Evolutionary conservation across 30 jellyfish, hydroid and myxozoan species (phyloP), one percentile per base, ranked within the genome.

Genomic region (Turritopsis rubra): DNA sequence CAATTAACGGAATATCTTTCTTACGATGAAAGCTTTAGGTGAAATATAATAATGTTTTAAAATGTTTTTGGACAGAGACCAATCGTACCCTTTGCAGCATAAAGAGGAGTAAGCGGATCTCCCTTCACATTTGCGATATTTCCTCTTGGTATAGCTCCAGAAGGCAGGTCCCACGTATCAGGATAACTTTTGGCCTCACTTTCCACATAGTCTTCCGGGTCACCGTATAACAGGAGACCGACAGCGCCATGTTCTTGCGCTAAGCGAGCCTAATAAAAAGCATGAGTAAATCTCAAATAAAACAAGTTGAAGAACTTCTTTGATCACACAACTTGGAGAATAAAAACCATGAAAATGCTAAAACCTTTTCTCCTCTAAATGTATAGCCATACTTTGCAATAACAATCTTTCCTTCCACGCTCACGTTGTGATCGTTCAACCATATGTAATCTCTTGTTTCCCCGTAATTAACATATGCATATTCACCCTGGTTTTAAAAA

Each of bases 41-140:
- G n/a, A n/a, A n/a, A n/a, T n/a, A n/a, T n/a, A n/a, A n/a, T n/a
- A n/a, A n/a, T n/a, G n/a, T n/a, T n/a, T n/a, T n/a, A n/a, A n/a
- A n/a, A 41, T 41, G 5, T 41, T 5, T 41, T 41, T 41, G 9
- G 60, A 13, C 13, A 3, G 60, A 5, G 60, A 3, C 30, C 21
- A 19, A 68, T 29, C 89, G 1, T 76, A 93, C 99, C 99, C n/a
- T 83, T 41, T 0, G 99, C 83, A 30, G 99, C 96, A 25, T 85
- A 93, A 54, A 90, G 94, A 19, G 99, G 99, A 30, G 99, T 85
- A 22, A 88, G 78, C 1, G 97, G 89, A 76, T 93, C 99, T 19
- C 99, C 99, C 68, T 93, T 93, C 78, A 83, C 92, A 82, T 75
- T 80, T 66, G 84, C 75, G 26, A 93, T 83, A 71, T 86, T 85